A percentile compares a stretch with the other conserved stretches of the same genome.
These are phyloP conservation scores for Anarsia innoxiella DNA, from an alignment of 2,888 invertebrate species.

Conservation along the genomic window DNA sequence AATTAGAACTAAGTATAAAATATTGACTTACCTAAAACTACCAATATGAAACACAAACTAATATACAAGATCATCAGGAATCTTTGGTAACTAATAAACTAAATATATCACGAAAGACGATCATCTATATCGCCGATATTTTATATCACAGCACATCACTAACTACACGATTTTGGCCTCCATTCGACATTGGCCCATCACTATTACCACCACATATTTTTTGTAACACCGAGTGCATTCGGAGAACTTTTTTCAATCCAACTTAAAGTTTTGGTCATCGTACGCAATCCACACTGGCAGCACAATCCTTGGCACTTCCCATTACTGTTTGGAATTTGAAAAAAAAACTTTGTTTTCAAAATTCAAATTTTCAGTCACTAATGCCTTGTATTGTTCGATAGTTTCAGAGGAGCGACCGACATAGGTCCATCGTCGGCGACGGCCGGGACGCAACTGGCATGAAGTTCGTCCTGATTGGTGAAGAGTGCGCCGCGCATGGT, in stretches of 20 bases:
- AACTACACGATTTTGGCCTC: constrained; percentile 63
- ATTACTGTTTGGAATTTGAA: constrained; percentile 47
- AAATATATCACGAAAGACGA: constrained; percentile 67
- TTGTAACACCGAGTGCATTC: constrained; percentile 61
- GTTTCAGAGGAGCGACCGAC: constrained; percentile 44
- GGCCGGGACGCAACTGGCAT: constrained; percentile 64
- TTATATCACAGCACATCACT: constrained; percentile 74
- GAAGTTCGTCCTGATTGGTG: constrained; percentile 64
- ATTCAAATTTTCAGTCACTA: constrained; percentile 50
- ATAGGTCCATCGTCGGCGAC: constrained; percentile 45
- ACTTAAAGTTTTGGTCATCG: constrained; percentile 69
- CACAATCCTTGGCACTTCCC: constrained; percentile 41
- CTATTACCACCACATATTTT: constrained; percentile 67
- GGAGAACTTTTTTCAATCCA: constrained; percentile 59
- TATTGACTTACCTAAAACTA: constrained; percentile 69
- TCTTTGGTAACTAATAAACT: constrained; percentile 75
- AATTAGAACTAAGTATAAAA: constrained; percentile 13
- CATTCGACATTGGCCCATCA: constrained; percentile 71
- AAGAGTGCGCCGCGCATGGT: constrained; percentile 73
- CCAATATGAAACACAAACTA: constrained; percentile 74
- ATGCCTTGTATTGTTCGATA: constrained; percentile 62
- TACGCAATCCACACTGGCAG: constrained; percentile 35
- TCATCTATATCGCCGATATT: constrained; percentile 70
- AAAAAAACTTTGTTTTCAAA: constrained; percentile 27
- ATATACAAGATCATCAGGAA: constrained; percentile 75